A percentile compares a stretch with the other conserved stretches of the same genome.
These are phyloP conservation scores for Drosophila sturtevanti DNA, from an alignment of 1,140 invertebrate species.

Conservation along the genomic window DNA sequence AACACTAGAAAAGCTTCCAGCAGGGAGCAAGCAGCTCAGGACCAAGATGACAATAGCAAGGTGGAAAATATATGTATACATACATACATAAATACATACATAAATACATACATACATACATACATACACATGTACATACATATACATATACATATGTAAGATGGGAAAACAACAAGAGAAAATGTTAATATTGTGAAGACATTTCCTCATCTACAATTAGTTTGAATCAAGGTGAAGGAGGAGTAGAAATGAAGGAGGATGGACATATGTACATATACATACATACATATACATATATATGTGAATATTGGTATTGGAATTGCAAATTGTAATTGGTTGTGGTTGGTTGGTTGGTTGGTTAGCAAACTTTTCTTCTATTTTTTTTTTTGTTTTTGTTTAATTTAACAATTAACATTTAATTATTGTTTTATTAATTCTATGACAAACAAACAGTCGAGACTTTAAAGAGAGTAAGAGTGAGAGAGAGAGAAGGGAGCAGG, in stretches of 20 bases:
- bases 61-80: background rate
- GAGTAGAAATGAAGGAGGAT: background rate
- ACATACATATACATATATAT: too few species aligned
- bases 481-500: background rate
- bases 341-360: too few species aligned
- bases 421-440: background rate
- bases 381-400: background rate
- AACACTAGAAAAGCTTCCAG: background rate
- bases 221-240: background rate
- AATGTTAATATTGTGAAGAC: background rate
- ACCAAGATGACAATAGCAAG: conserved; percentile 39
- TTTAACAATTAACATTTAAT: background rate
- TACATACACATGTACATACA: too few species aligned
- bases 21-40: conserved; percentile 13
- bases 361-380: background rate
- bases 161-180: conserved; percentile 14
- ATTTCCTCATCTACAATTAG: conserved; percentile 13
- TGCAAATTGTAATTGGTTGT: background rate
- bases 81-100: too few species aligned
- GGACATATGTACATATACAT: too few species aligned
- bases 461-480: background rate
- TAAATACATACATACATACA: too few species aligned
- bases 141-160: too few species aligned
- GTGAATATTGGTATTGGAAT: background rate
- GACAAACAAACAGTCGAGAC: background rate